Conservation (phyloP, 2,113 vertebrate species). For the Channa argus region DNA sequence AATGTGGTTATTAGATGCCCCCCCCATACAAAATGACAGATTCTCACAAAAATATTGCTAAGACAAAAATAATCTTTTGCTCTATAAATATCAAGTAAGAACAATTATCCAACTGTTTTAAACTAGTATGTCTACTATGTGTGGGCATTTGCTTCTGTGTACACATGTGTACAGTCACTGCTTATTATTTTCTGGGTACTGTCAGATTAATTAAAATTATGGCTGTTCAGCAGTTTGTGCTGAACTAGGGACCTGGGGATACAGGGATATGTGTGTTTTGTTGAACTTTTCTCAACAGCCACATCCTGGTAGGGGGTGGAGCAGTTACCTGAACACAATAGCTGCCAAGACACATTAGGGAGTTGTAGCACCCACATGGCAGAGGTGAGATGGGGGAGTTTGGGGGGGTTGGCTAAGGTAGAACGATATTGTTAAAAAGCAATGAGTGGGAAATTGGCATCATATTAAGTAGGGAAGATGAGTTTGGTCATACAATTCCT, state of each 20-base stretch:
- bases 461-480: not conserved
- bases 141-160: constrained; percentile 12
- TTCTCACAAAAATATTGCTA: too few relatives aligned
- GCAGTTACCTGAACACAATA: constrained; percentile 74
- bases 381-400: constrained; percentile 60
- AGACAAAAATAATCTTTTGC: too few relatives aligned
- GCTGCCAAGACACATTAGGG: constrained; percentile 73
- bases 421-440: constrained; percentile 19
- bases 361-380: constrained; percentile 63
- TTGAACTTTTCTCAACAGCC: constrained; percentile 73
- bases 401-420: constrained; percentile 6
- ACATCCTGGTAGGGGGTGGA: constrained; percentile 64
- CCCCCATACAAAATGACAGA: too few relatives aligned
- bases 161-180: constrained; percentile 36
- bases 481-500: constrained; percentile 52
- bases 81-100: too few relatives aligned
- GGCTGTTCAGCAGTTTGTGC: constrained; percentile 52
- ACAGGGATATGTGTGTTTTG: constrained; percentile 72
- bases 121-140: not conserved
- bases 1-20: too few relatives aligned
- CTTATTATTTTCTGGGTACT: constrained; percentile 71
- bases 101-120: too few relatives aligned
- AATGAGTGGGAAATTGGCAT: constrained; percentile 10
- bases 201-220: constrained; percentile 65
- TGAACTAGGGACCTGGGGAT: constrained; percentile 47